Base-by-base conservation (phyloP, 2,888 invertebrate genomes). In the Cerceris rybyensis region DNA sequence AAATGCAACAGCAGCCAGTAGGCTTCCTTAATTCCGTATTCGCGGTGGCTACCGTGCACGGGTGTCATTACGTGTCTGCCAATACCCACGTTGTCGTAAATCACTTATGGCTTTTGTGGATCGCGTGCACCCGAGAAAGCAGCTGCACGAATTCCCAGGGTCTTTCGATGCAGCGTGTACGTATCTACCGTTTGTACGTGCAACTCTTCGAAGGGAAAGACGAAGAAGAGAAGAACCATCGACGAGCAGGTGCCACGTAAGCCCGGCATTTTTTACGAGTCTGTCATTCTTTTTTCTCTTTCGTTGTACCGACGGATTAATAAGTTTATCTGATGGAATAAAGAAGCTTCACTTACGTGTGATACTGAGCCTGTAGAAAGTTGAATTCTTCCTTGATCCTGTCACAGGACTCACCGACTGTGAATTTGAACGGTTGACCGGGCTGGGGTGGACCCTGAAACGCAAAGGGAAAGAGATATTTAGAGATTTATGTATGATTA, bases 371-470 rank as follows among this genome's bases (percentile, higher is more conserved):
- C 93, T 98, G 98, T 76, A 98, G 94, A 93, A 98, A 98, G 93
- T 97, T 97, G 93, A 98, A 98, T 93, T 98, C 98, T 93, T 98
- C 98, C 93, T 98, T 98, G 89, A 98, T 98, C 93, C 98, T 94
- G 93, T 98, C 98, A 93, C 98, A 98, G 79, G 97, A 97, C 93
- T 98, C 98, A 70, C 96, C 96, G 81, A 98, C 96, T 80, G 98
- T 98, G 93, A 98, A 98, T 93, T 98, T 98, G 93, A 98, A 97
- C 79, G 97, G 97, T 93, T 98, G 98, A 52, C 97, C 97, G 83
- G 97, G 96, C 92, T 97, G 98, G 84, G 96, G 96, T 83, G 96
- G 96, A 90, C 96, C 96, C 96, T 97, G 95, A 1, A 65, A 68
- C 13, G 28, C 60, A 74, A 61, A 9, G 2, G 58, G 9, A 55